These are phyloP conservation scores for Strix occidentalis DNA, from an alignment of 2,797 vertebrate genomes.

Conservation along the genomic window DNA sequence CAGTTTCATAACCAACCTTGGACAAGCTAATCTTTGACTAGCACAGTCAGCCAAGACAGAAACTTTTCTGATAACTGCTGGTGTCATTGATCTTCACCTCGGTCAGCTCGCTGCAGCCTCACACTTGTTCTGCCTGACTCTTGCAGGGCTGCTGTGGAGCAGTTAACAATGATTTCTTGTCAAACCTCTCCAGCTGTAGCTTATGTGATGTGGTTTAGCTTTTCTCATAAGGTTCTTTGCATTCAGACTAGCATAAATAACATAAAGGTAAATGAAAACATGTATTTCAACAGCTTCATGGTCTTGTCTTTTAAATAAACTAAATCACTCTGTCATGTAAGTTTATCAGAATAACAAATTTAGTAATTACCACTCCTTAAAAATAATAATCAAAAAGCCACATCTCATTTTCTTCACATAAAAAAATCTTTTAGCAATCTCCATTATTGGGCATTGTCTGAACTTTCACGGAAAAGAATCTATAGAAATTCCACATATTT, in stretches of 20 bases:
- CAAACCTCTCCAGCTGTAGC: background rate
- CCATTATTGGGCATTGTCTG: background rate
- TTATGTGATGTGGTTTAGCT: background rate
- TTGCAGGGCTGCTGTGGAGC: background rate
- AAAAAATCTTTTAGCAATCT: background rate
- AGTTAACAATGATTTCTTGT: background rate
- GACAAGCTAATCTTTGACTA: conserved; percentile 68
- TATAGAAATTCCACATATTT: background rate
- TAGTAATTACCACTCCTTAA: background rate
- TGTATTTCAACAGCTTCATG: background rate
- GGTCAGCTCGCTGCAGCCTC: background rate
- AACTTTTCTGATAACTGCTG: conserved; percentile 35
- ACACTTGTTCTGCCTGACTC: background rate
- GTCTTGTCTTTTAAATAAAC: background rate
- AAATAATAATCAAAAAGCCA: background rate
- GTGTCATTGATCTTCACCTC: conserved; percentile 43
- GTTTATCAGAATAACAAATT: background rate
- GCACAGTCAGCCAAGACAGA: background rate
- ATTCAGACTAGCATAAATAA: background rate
- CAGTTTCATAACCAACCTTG: conserved; percentile 70
- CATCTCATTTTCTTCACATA: background rate
- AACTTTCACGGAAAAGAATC: background rate
- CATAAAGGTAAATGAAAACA: background rate
- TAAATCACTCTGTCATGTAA: background rate
- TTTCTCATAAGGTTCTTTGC: background rate